A percentile compares a stretch with the other conserved stretches of the same genome.
Evolutionary conservation across 2,797 vertebrate genomes (phyloP).

Genomic region (Gymnothorax javanicus): DNA sequence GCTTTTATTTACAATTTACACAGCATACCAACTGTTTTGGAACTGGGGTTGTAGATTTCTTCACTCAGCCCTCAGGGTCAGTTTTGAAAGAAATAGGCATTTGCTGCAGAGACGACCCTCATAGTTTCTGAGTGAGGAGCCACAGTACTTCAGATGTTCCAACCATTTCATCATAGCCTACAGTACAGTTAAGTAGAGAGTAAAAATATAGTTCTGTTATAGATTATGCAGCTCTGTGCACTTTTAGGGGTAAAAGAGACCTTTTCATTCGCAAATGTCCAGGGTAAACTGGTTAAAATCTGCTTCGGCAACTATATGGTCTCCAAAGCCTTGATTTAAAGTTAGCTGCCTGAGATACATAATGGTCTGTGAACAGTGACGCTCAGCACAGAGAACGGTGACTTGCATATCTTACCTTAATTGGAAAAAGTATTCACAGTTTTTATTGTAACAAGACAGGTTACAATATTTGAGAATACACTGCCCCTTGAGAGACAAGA

Average conservation of each 20-base stretch:
- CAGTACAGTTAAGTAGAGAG: too few relatives aligned
- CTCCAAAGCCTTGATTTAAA: background rate
- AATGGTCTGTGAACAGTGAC: background rate
- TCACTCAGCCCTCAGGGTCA: too few relatives aligned
- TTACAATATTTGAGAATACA: background rate
- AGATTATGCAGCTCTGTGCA: too few relatives aligned
- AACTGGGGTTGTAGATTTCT: too few relatives aligned
- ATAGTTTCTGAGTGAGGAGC: background rate
- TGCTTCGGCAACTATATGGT: background rate
- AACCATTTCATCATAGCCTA: background rate
- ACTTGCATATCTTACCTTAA: background rate
- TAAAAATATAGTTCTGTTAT: too few relatives aligned
- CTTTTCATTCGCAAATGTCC: background rate
- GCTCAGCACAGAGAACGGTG: background rate
- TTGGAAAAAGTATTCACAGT: background rate
- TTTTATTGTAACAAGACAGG: background rate
- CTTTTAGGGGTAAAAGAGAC: background rate
- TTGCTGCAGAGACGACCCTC: too few relatives aligned
- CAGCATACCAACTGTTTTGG: too few relatives aligned
- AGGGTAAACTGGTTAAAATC: background rate
- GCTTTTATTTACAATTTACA: too few relatives aligned
- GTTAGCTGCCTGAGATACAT: background rate
- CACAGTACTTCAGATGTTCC: background rate
- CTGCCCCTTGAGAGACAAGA: slow-evolving; percentile 18
- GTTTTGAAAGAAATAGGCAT: too few relatives aligned